phyloP scores from a whole-genome alignment of 2,888 invertebrate genomes.

The Nematopogon swammerdamellus region DNA sequence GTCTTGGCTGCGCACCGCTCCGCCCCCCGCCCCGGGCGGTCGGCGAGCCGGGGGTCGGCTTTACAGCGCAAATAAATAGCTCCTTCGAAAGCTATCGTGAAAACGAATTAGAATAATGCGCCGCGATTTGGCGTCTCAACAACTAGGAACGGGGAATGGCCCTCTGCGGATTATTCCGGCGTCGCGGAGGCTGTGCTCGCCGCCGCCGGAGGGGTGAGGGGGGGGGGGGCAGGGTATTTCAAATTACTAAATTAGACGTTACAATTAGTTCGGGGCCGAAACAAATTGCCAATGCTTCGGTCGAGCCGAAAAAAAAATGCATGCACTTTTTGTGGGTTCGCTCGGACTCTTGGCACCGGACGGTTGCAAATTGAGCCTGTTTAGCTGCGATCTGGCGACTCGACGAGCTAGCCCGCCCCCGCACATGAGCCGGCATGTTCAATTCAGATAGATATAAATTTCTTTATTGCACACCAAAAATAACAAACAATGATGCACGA shows the following conservation, averaged over 20 bases:
- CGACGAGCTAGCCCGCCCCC: too few species aligned
- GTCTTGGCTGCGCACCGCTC: not conserved
- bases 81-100: conserved; percentile 49
- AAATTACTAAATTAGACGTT: not conserved
- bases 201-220: too few species aligned
- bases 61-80: conserved; percentile 48
- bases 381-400: not conserved
- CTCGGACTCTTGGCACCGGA: not conserved
- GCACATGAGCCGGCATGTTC: too few species aligned
- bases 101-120: conserved; percentile 54
- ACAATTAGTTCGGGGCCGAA: not conserved
- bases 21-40: conserved; percentile 14
- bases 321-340: not conserved
- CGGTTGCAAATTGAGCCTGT: not conserved
- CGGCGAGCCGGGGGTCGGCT: conserved; percentile 23
- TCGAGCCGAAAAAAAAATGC: not conserved
- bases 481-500: too few species aligned
- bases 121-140: conserved; percentile 52
- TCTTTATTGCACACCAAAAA: too few species aligned
- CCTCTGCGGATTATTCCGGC: conserved; percentile 50
- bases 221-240: too few species aligned
- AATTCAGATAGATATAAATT: too few species aligned
- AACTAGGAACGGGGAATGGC: conserved; percentile 44
- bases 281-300: not conserved
- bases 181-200: conserved; percentile 37